These are phyloP conservation scores for Empidonax alnorum DNA, from an alignment of 2,113 vertebrate species.

Conservation along the genomic window DNA sequence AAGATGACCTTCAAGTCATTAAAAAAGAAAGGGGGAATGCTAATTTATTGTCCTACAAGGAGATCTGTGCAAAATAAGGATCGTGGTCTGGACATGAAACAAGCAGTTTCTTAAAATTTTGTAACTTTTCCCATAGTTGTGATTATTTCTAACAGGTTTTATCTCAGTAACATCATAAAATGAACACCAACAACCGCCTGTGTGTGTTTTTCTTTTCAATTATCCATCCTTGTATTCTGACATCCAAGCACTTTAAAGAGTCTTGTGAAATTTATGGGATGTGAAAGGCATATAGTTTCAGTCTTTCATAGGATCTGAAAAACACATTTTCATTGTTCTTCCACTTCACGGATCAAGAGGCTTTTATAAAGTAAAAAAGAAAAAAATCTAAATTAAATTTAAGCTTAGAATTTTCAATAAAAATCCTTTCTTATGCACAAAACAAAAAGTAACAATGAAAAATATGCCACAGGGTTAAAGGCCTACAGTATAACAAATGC, in stretches of 20 bases:
- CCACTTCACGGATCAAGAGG: constrained; percentile 78
- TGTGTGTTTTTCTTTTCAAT: constrained; percentile 10
- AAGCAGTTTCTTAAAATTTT: not conserved
- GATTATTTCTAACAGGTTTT: not conserved
- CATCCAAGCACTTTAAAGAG: constrained; percentile 11
- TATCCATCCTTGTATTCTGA: not conserved
- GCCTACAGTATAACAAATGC: constrained; percentile 54
- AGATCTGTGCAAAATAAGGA: not conserved
- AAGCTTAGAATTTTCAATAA: constrained; percentile 75
- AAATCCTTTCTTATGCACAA: constrained; percentile 67
- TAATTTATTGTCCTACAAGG: not conserved
- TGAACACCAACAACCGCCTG: not conserved
- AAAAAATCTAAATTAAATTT: constrained; percentile 62
- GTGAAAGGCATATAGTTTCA: constrained; percentile 70
- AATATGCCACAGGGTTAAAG: constrained; percentile 75
- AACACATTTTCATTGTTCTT: constrained; percentile 77
- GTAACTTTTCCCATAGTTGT: not conserved
- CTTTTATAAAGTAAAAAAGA: constrained; percentile 69
- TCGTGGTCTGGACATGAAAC: not conserved
- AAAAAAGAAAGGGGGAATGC: not conserved
- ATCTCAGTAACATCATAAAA: constrained; percentile 7
- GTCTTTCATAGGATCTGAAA: constrained; percentile 67
- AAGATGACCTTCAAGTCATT: not conserved
- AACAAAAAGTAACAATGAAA: constrained; percentile 66
- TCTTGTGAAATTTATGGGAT: constrained; percentile 57